Percentiles rank a stretch among this genome's conserved stretches.
Conservation (phyloP, 1,140 invertebrate genomes). For the Anastrepha ludens region DNA sequence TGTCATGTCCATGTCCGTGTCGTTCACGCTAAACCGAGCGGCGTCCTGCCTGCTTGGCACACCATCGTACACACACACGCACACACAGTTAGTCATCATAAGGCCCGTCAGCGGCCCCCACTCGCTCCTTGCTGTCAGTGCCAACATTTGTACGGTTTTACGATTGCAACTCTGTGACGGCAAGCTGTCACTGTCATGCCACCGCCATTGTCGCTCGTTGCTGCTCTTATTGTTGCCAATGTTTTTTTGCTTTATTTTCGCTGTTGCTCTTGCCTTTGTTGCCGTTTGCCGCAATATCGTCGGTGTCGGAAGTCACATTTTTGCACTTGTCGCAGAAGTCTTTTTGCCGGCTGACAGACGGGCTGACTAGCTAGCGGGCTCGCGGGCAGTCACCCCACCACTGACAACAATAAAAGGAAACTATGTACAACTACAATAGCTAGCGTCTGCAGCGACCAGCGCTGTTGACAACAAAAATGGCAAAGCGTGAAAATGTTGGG, state of each 20-base stretch:
- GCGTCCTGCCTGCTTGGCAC: slow-evolving; percentile 25
- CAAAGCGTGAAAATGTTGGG: slow-evolving; percentile 37
- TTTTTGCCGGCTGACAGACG: slow-evolving; percentile 18
- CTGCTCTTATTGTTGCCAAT: slow-evolving; percentile 44
- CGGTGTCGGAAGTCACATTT: slow-evolving; percentile 55
- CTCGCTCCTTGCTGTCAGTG: background rate
- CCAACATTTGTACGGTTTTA: slow-evolving; percentile 42
- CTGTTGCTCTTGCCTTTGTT: slow-evolving; percentile 17
- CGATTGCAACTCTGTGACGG: slow-evolving; percentile 49
- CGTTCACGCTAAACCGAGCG: slow-evolving; percentile 46
- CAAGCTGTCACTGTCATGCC: slow-evolving; percentile 55
- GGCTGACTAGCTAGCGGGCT: background rate
- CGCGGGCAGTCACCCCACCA: background rate
- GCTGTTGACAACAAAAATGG: background rate
- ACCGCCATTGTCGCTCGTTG: slow-evolving; percentile 32
- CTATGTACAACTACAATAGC: background rate
- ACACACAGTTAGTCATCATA: slow-evolving; percentile 33
- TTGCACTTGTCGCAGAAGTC: slow-evolving; percentile 54
- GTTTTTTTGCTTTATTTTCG: background rate
- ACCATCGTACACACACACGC: background rate
- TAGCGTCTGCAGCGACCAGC: background rate
- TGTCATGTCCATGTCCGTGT: slow-evolving; percentile 53
- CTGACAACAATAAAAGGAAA: slow-evolving; percentile 43
- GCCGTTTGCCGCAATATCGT: slow-evolving; percentile 46
- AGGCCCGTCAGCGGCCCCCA: background rate